Evolutionary conservation across 2,888 invertebrate genomes (phyloP), one percentile per base, ranked within the genome.

Genomic region (Hydropsyche betteni): DNA sequence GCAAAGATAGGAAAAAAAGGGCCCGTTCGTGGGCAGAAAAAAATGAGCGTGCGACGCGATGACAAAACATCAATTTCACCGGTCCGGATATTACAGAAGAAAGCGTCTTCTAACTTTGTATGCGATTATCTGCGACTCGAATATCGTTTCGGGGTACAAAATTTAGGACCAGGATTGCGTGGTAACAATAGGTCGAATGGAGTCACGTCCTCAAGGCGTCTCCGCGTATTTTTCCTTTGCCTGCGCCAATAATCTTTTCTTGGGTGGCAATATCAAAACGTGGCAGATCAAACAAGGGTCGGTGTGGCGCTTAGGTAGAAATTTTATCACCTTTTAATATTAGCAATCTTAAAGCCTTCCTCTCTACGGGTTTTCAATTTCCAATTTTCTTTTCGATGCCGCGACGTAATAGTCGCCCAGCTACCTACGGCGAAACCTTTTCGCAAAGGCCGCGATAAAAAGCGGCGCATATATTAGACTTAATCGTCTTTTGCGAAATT

Each of bases 321-420:
- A 70, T 51, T 70, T 70, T 70, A 70, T 70, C 70, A 70, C 70
- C 52, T 51, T 64, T 70, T 70, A 70, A 70, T 70, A 70, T 70
- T 51, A 69, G 69, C 64, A 64, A 64, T 64, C 64, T 64, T 64
- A 64, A 64, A 64, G 36, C 64, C 64, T 64, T 64, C 64, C 34
- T 34, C 50, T 50, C 69, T 44, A 10, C 44, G 69, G 50, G 7
- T 51, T 69, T 69, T 69, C 69, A 69, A 69, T 69, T 51, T 69
- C 69, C 69, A 69, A 69, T 69, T 69, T 51, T 51, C 51, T 38
- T 44, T 44, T 24, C 24, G 24, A 24, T 24, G 24, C 24, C 64
- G 64, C 10, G 55, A 34, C 64, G 64, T 64, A 64, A 64, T 36
- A 64, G 64, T 64, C 64, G 10, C 64, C 64, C 1, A 34, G 64